A percentile compares a stretch with the other conserved stretches of the same genome.
Conservation (phyloP, 2,888 invertebrate genomes). For the Acanthosoma haemorrhoidale region DNA sequence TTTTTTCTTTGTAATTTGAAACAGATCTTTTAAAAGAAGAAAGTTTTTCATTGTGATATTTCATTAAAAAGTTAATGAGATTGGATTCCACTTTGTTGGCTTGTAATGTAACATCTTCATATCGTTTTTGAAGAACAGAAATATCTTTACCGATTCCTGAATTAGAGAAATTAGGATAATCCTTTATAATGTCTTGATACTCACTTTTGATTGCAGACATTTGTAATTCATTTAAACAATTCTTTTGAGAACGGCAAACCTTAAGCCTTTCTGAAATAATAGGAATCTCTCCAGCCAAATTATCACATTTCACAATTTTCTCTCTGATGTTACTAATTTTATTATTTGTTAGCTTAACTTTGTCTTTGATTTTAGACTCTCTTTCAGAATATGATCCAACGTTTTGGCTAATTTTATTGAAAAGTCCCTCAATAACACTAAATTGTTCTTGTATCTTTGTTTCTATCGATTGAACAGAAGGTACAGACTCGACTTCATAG, state of each 20-base stretch:
- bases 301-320: constrained; percentile 81
- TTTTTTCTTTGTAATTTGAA: constrained; percentile 76
- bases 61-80: constrained; percentile 74
- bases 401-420: constrained; percentile 61
- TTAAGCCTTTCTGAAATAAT: constrained; percentile 75
- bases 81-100: constrained; percentile 74
- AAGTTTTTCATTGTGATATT: constrained; percentile 79
- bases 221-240: constrained; percentile 62
- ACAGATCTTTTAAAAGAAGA: constrained; percentile 75
- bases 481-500: constrained; percentile 64
- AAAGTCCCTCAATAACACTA: constrained; percentile 63
- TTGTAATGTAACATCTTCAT: constrained; percentile 69
- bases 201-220: constrained; percentile 64
- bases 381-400: constrained; percentile 68
- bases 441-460: constrained; percentile 70
- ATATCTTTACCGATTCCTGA: constrained; percentile 76
- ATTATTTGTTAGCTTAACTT: constrained; percentile 66
- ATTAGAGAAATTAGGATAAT: constrained; percentile 72
- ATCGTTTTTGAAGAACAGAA: constrained; percentile 74
- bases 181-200: constrained; percentile 63
- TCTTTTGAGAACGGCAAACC: constrained; percentile 66
- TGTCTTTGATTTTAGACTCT: constrained; percentile 65
- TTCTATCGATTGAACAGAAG: constrained; percentile 62
- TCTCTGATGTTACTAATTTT: constrained; percentile 71
- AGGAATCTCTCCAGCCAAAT: constrained; percentile 78